phyloP scores from a whole-genome alignment of 2,888 invertebrate genomes.

The Escarpia spicata region DNA sequence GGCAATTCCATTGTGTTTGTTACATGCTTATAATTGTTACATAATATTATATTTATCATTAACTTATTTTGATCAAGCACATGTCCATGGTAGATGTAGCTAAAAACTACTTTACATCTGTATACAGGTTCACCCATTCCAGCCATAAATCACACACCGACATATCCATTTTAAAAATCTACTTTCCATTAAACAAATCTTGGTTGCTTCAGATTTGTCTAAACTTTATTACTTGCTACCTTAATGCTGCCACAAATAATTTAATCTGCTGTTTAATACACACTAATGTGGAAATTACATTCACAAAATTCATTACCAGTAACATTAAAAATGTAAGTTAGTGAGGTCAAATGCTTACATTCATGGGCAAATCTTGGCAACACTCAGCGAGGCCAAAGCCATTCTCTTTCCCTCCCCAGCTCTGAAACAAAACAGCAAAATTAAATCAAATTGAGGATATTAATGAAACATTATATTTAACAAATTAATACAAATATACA shows the following conservation, averaged over 20 bases:
- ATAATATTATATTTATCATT: not conserved
- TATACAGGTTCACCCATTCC: not conserved
- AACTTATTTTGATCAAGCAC: too few relatives aligned
- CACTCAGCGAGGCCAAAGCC: constrained; percentile 86
- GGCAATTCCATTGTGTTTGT: not conserved
- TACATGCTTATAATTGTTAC: not conserved
- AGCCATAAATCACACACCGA: not conserved
- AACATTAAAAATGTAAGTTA: not conserved
- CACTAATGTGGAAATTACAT: too few relatives aligned
- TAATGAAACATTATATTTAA: constrained; percentile 5
- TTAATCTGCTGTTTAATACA: too few relatives aligned
- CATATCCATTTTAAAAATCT: not conserved
- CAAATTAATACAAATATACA: not conserved
- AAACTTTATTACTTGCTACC: not conserved
- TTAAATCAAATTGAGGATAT: not conserved
- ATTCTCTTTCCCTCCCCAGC: constrained; percentile 88
- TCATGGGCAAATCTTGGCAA: constrained; percentile 74
- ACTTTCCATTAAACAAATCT: not conserved
- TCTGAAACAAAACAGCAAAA: constrained; percentile 65
- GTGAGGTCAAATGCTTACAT: constrained; percentile 63
- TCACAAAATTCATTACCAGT: too few relatives aligned
- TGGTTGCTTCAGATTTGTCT: not conserved
- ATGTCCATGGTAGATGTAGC: too few relatives aligned
- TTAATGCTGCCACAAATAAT: not conserved
- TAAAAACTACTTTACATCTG: not conserved